phyloP scores from a whole-genome alignment of 2,888 invertebrate genomes.

The Euplagia quadripunctaria region DNA sequence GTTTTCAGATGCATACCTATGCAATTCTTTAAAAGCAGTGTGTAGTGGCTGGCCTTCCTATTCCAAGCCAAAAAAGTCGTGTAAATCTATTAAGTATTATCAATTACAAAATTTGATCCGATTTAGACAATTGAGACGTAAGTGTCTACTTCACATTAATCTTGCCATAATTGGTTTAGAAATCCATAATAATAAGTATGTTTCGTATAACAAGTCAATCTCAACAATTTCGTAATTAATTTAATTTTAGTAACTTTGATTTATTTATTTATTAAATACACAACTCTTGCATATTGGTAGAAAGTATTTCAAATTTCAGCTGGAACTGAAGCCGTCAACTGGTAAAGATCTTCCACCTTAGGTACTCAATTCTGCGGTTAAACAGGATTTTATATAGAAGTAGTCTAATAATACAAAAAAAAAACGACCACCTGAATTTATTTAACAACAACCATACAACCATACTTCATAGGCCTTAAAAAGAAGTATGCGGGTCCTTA shows the following conservation, averaged over 20 bases:
- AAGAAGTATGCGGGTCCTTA: too few relatives aligned
- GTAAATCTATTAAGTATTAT: conserved; percentile 14
- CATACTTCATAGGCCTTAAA: too few relatives aligned
- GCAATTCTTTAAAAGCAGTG: neutral
- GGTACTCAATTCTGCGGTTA: too few relatives aligned
- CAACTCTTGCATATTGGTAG: neutral
- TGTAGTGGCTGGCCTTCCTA: neutral
- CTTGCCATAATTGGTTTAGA: conserved; percentile 6
- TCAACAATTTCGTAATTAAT: neutral
- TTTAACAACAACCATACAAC: too few relatives aligned
- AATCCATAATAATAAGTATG: neutral
- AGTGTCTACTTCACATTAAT: conserved; percentile 17
- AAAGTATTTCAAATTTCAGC: neutral
- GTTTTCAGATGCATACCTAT: neutral
- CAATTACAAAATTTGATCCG: conserved; percentile 25
- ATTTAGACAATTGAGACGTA: conserved; percentile 19
- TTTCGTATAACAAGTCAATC: neutral
- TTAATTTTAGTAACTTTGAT: neutral
- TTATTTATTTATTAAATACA: neutral
- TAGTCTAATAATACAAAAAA: too few relatives aligned
- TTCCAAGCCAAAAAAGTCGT: neutral
- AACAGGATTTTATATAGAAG: too few relatives aligned
- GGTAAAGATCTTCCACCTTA: too few relatives aligned
- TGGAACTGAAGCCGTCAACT: neutral
- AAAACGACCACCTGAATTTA: too few relatives aligned